These are phyloP conservation scores for Cavia porcellus DNA, from an alignment of 2,113 vertebrate species.

Conservation along the genomic window DNA sequence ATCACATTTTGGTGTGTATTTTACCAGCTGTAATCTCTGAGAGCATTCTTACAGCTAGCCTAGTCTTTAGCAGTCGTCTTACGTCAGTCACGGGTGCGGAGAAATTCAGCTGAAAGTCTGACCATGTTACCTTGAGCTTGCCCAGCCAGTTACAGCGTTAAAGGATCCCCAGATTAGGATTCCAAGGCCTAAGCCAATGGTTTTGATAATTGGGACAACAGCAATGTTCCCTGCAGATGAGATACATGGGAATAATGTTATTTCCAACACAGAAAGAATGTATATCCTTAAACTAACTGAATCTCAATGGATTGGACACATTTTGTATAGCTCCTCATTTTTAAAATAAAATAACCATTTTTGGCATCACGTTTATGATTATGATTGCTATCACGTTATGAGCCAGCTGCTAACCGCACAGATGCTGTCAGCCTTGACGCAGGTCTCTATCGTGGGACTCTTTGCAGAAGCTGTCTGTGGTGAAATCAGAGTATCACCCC, in stretches of 20 bases:
- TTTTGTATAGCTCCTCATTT: not conserved
- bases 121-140: constrained; percentile 92
- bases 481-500: not conserved
- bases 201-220: constrained; percentile 94
- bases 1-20: not conserved
- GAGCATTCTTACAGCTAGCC: not conserved
- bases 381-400: not conserved
- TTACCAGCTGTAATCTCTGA: not conserved
- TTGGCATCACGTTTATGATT: constrained; percentile 10
- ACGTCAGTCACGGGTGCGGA: not conserved
- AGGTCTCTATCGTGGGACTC: not conserved
- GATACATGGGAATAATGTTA: constrained; percentile 58
- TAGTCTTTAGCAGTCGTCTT: not conserved
- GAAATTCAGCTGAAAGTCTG: constrained; percentile 24
- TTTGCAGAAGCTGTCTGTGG: not conserved
- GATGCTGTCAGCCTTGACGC: not conserved
- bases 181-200: constrained; percentile 94
- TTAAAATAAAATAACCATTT: not conserved
- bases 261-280: constrained; percentile 43
- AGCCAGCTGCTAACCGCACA: not conserved
- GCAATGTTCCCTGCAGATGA: constrained; percentile 90
- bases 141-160: constrained; percentile 94
- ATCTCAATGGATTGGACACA: not conserved
- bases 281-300: not conserved
- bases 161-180: constrained; percentile 94